Evolutionary conservation across 2,797 vertebrate genomes (phyloP).

Genomic region (Nyctalus aviator): DNA sequence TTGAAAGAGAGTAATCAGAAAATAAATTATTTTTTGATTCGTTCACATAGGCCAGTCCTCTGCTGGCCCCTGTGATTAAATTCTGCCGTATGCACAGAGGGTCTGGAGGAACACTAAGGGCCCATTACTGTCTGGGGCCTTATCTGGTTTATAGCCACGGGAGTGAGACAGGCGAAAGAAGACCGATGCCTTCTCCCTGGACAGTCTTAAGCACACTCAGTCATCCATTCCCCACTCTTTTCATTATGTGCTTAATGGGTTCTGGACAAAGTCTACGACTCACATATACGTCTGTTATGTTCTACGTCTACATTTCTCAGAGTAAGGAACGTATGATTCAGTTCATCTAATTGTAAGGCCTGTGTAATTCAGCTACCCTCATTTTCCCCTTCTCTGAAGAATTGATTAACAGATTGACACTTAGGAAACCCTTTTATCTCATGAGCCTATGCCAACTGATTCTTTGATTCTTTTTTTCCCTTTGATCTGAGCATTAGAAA

Average conservation of each 20-base stretch:
- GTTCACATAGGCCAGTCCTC: neutral
- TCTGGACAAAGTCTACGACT: neutral
- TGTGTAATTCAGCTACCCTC: neutral
- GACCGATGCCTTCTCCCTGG: neutral
- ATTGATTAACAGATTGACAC: neutral
- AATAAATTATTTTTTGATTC: slow-evolving; percentile 39
- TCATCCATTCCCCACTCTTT: neutral
- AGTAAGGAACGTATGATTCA: neutral
- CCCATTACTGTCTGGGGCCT: neutral
- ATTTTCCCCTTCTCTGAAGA: slow-evolving; percentile 38
- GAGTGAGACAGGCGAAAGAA: neutral
- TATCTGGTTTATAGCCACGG: neutral
- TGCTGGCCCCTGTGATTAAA: neutral
- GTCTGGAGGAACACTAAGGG: neutral
- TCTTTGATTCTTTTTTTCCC: neutral
- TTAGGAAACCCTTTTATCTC: neutral
- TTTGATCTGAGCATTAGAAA: slow-evolving; percentile 49
- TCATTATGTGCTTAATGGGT: neutral
- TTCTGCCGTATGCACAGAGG: neutral
- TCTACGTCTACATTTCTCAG: neutral
- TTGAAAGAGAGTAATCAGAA: slow-evolving; percentile 64
- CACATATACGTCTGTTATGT: neutral
- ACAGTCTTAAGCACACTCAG: neutral
- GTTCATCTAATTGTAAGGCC: neutral
- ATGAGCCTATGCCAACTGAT: neutral